Percentiles rank a stretch among this genome's conserved stretches.
Evolutionary conservation across 2,888 invertebrate species (phyloP).

Genomic region (Drosophila demipolita): DNA sequence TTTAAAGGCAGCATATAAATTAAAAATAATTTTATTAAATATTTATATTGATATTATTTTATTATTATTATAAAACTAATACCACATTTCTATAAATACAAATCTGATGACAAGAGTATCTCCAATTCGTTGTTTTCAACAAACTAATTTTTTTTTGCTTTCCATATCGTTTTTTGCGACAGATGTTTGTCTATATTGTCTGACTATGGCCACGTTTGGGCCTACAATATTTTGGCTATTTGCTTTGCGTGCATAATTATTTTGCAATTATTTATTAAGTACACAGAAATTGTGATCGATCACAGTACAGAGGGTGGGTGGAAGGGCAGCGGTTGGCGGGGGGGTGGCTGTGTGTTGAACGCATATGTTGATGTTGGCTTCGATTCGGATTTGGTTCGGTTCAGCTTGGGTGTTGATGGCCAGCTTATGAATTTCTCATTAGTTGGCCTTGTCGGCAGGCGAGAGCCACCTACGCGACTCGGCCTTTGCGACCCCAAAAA

Average conservation of each 20-base stretch:
- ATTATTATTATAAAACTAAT: too few relatives aligned
- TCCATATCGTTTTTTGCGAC: conserved; percentile 63
- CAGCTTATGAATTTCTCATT: conserved; percentile 81
- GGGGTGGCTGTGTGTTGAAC: conserved; percentile 22
- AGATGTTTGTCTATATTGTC: conserved; percentile 67
- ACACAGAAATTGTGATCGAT: conserved; percentile 79
- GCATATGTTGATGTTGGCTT: conserved; percentile 50
- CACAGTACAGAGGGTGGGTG: conserved; percentile 36
- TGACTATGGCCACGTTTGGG: conserved; percentile 40
- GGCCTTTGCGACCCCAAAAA: conserved; percentile 51
- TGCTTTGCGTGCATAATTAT: conserved; percentile 75
- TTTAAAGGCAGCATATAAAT: too few relatives aligned
- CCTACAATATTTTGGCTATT: conserved; percentile 65
- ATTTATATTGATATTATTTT: too few relatives aligned
- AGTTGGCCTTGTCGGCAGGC: conserved; percentile 48
- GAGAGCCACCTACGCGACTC: conserved; percentile 55
- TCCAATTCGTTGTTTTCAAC: neutral
- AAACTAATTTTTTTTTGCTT: conserved; percentile 11
- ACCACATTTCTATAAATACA: neutral
- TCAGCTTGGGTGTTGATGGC: conserved; percentile 22
- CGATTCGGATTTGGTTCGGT: conserved; percentile 15
- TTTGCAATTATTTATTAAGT: conserved; percentile 82
- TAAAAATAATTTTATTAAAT: too few relatives aligned
- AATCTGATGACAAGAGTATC: conserved; percentile 23
- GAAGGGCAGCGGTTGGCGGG: conserved; percentile 2